A percentile compares a stretch with the other conserved stretches of the same genome.
Conservation (phyloP, 2,888 invertebrate genomes). For the Micropterix aruncella region DNA sequence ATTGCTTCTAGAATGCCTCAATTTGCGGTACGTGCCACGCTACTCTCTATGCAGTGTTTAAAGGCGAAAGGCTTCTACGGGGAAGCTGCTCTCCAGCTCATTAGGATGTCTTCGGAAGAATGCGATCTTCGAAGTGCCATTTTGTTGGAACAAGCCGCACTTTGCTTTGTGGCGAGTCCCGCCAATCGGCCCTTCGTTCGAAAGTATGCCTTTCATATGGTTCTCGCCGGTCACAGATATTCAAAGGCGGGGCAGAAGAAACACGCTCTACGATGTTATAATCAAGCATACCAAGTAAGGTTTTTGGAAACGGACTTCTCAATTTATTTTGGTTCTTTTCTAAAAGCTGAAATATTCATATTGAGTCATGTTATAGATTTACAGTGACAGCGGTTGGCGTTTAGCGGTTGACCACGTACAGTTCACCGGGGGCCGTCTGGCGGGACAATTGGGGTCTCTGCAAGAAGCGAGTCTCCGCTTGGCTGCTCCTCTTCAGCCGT, state of each 20-base stretch:
- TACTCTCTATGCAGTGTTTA: constrained; percentile 79
- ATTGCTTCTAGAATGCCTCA: constrained; percentile 59
- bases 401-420: constrained; percentile 92
- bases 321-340: too few relatives aligned
- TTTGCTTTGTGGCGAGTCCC: constrained; percentile 62
- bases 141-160: constrained; percentile 87
- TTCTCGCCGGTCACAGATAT: constrained; percentile 89
- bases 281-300: constrained; percentile 77
- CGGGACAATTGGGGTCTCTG: constrained; percentile 61
- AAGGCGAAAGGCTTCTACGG: constrained; percentile 63
- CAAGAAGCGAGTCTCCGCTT: constrained; percentile 62
- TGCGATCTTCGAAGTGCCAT: constrained; percentile 92
- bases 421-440: constrained; percentile 85
- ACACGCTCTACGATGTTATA: constrained; percentile 85
- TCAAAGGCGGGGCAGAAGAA: constrained; percentile 85
- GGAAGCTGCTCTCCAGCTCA: constrained; percentile 91
- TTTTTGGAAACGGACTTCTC: too few relatives aligned
- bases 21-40: constrained; percentile 82
- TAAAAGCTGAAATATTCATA: too few relatives aligned
- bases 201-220: constrained; percentile 94
- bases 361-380: constrained; percentile 36
- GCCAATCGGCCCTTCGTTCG: constrained; percentile 61
- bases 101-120: constrained; percentile 93
- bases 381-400: constrained; percentile 71
- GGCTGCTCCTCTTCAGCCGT: constrained; percentile 57